Evolutionary conservation across 1,140 invertebrate genomes (phyloP).

Genomic region (Nasonia vitripennis): DNA sequence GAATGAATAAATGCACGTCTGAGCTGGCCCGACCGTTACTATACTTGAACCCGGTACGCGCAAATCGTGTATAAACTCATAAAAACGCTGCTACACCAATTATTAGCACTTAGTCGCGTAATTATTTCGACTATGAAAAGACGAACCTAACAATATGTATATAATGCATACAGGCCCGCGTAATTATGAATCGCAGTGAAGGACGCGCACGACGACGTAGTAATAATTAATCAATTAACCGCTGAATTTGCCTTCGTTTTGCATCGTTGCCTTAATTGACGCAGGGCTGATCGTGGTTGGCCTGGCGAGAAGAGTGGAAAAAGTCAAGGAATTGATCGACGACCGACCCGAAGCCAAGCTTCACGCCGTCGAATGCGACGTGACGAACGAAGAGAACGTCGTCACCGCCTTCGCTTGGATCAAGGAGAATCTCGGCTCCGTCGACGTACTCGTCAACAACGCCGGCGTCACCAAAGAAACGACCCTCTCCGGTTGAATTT

Average conservation of each 20-base stretch:
- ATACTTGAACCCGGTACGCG: too few species aligned
- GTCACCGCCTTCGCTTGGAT: slow-evolving; percentile 78
- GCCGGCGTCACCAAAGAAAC: slow-evolving; percentile 75
- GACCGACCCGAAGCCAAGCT: slow-evolving; percentile 61
- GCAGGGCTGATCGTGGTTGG: slow-evolving; percentile 78
- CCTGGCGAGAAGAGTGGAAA: slow-evolving; percentile 75
- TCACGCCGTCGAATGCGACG: slow-evolving; percentile 76
- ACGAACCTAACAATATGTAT: too few species aligned
- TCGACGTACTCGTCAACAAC: slow-evolving; percentile 83
- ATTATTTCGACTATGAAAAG: too few species aligned
- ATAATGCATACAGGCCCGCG: too few species aligned
- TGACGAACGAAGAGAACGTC: slow-evolving; percentile 79
- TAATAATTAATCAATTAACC: slow-evolving; percentile 6
- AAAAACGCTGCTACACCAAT: too few species aligned
- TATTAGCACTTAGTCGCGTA: too few species aligned
- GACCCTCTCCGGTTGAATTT: slow-evolving; percentile 56
- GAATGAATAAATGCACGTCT: too few species aligned
- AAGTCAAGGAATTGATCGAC: slow-evolving; percentile 67
- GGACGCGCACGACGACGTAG: too few species aligned
- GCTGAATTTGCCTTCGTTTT: too few species aligned
- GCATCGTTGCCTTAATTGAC: neutral
- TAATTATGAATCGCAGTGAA: too few species aligned
- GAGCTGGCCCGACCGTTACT: too few species aligned
- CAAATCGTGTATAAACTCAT: too few species aligned
- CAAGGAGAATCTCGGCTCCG: slow-evolving; percentile 76